Conservation (phyloP, 92 coral and sea anemone species). For the Scolanthus callimorphus region DNA sequence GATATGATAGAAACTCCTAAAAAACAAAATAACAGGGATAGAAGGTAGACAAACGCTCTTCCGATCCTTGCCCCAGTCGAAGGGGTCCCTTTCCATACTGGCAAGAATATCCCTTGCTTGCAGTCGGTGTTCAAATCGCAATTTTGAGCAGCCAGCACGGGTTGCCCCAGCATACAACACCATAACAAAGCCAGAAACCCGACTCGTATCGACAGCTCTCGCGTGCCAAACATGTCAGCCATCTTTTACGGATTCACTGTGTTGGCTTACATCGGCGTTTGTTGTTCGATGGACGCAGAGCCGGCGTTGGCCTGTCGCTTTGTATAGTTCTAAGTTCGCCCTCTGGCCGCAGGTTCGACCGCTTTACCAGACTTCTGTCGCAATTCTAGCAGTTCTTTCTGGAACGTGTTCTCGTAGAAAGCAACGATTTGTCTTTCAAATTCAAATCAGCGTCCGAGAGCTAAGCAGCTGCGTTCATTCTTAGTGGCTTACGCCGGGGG, state of each 20-base stretch:
- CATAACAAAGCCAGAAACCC: slow-evolving; percentile 34
- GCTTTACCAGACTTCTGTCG: slow-evolving; percentile 17
- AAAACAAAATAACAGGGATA: slow-evolving; percentile 82
- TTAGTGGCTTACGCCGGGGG: slow-evolving; percentile 57
- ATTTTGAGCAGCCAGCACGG: slow-evolving; percentile 42
- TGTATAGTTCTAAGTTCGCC: slow-evolving; percentile 2
- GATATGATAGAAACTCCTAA: slow-evolving; percentile 97
- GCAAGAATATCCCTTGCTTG: slow-evolving; percentile 73
- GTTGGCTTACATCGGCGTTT: slow-evolving; percentile 13
- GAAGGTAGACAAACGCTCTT: slow-evolving; percentile 90
- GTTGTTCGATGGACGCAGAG: not conserved
- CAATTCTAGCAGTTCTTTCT: slow-evolving; percentile 28
- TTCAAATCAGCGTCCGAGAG: slow-evolving; percentile 67
- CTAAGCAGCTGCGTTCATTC: slow-evolving; percentile 88
- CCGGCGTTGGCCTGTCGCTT: slow-evolving; percentile 1
- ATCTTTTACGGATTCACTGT: too few relatives aligned
- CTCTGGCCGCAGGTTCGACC: slow-evolving; percentile 9
- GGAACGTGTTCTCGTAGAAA: slow-evolving; percentile 53
- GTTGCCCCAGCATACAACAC: slow-evolving; percentile 65
- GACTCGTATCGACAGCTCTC: slow-evolving; percentile 43
- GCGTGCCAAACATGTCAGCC: slow-evolving; percentile 55
- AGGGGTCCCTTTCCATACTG: slow-evolving; percentile 79
- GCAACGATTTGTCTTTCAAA: slow-evolving; percentile 81
- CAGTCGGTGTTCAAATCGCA: slow-evolving; percentile 54
- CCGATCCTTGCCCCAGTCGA: slow-evolving; percentile 89